A percentile compares a stretch with the other conserved stretches of the same genome.
Conservation (phyloP, 2,888 invertebrate species). For the Hirtodrosophila histrioides region DNA sequence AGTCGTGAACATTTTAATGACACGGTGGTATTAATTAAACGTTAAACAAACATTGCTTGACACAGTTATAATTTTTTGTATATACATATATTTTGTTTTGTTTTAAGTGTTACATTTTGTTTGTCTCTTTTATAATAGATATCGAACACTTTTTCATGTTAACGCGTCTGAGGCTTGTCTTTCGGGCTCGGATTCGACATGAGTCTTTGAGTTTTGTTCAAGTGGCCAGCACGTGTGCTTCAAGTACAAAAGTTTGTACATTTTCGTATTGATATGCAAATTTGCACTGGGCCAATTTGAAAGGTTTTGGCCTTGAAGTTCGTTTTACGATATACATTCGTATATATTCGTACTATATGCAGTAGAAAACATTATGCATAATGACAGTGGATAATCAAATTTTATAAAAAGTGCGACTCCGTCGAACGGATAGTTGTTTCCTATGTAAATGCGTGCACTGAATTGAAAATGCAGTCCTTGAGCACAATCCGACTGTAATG, state of each 20-base stretch:
- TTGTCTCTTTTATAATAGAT: conserved; percentile 12
- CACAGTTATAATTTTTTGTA: conserved; percentile 41
- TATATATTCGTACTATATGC: conserved; percentile 8
- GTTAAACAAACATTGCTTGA: conserved; percentile 56
- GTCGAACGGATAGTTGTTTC: too few relatives aligned
- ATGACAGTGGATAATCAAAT: too few relatives aligned
- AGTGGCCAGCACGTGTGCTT: conserved; percentile 55
- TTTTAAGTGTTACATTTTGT: conserved; percentile 41
- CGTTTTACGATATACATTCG: conserved; percentile 41
- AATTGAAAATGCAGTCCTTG: too few relatives aligned
- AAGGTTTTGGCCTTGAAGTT: conserved; percentile 75
- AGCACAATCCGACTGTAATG: too few relatives aligned
- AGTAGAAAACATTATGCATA: too few relatives aligned
- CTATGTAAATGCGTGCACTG: too few relatives aligned
- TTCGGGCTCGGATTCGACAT: conserved; percentile 14
- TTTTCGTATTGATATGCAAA: conserved; percentile 68
- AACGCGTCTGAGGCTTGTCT: conserved; percentile 32
- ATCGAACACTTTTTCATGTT: conserved; percentile 30
- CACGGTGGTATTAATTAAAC: conserved; percentile 54
- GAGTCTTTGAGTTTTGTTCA: conserved; percentile 25
- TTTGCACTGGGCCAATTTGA: conserved; percentile 66
- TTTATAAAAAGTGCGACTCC: too few relatives aligned
- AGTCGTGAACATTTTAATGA: conserved; percentile 65
- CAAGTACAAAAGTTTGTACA: conserved; percentile 51
- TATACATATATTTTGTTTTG: conserved; percentile 15